Evolutionary conservation across 1,140 invertebrate species (phyloP).

Genomic region (Calephelis nemesis): DNA sequence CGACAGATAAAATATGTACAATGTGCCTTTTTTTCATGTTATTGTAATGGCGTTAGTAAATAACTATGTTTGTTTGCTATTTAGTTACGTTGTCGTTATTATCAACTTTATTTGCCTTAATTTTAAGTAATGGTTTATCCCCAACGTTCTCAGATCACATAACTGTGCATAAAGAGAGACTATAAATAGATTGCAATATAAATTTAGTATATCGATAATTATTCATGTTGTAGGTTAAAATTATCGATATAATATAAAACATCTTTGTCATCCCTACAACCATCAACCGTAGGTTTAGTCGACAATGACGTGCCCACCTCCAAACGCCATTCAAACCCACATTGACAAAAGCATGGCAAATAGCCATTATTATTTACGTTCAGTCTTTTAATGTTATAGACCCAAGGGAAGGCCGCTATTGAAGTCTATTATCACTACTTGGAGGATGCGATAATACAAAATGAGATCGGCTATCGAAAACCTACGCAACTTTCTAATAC

Average conservation of each 20-base stretch:
- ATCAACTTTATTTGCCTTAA: no score
- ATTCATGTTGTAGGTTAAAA: neutral
- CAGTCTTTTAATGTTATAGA: constrained; percentile 60
- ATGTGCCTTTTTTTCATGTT: no score
- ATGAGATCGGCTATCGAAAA: neutral
- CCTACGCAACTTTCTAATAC: constrained; percentile 8
- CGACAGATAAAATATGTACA: no score
- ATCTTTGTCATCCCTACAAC: constrained; percentile 40
- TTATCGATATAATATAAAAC: constrained; percentile 22
- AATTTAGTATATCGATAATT: neutral
- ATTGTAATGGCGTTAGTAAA: no score
- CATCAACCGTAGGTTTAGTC: constrained; percentile 42
- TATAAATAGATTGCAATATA: no score
- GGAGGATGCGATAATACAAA: constrained; percentile 24
- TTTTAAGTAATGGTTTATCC: no score
- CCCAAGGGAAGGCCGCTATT: constrained; percentile 42
- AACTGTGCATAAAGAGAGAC: no score
- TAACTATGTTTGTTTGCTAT: no score
- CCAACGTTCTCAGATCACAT: no score
- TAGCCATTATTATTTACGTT: constrained; percentile 63
- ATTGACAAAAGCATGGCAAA: constrained; percentile 70
- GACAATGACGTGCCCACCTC: constrained; percentile 64
- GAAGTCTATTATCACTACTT: constrained; percentile 35
- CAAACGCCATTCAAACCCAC: constrained; percentile 54
- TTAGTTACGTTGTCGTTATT: no score